Percentiles rank a stretch among this genome's conserved stretches.
These are phyloP conservation scores for Drosophila subpulchrella DNA, from an alignment of 1,140 invertebrate species.

Conservation along the genomic window DNA sequence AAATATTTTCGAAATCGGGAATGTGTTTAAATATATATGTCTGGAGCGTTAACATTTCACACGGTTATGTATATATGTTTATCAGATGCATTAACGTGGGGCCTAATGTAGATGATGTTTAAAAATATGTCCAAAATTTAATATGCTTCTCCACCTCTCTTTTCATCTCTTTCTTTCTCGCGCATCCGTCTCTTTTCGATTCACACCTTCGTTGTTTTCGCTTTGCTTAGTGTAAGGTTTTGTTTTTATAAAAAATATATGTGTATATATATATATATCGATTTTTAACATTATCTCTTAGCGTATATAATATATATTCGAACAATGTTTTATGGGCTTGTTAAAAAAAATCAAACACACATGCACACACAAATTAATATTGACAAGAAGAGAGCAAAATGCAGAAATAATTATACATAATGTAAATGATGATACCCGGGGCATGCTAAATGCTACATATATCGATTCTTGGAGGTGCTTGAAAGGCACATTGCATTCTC, in stretches of 20 bases:
- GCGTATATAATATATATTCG: conserved; percentile 40
- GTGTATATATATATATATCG: conserved; percentile 39
- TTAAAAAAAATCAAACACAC: conserved; percentile 37
- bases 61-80: not conserved
- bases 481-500: conserved; percentile 49
- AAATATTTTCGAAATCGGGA: conserved; percentile 37
- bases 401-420: conserved; percentile 6
- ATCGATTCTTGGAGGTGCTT: conserved; percentile 19
- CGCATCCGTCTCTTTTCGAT: conserved; percentile 11
- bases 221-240: conserved; percentile 35
- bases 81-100: not conserved
- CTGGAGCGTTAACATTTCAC: conserved; percentile 2
- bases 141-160: conserved; percentile 1
- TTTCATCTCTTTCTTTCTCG: conserved; percentile 21
- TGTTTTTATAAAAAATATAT: conserved; percentile 48
- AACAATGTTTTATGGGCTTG: conserved; percentile 43
- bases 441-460: conserved; percentile 2
- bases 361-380: conserved; percentile 16
- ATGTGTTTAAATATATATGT: conserved; percentile 18
- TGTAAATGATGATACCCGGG: conserved; percentile 3
- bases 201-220: conserved; percentile 41
- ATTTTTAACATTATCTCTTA: conserved; percentile 42
- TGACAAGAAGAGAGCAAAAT: conserved; percentile 51
- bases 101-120: not conserved
- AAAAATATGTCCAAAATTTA: conserved; percentile 7